phyloP scores from a whole-genome alignment of 2,797 vertebrate genomes.

The Myotis pilosus region DNA sequence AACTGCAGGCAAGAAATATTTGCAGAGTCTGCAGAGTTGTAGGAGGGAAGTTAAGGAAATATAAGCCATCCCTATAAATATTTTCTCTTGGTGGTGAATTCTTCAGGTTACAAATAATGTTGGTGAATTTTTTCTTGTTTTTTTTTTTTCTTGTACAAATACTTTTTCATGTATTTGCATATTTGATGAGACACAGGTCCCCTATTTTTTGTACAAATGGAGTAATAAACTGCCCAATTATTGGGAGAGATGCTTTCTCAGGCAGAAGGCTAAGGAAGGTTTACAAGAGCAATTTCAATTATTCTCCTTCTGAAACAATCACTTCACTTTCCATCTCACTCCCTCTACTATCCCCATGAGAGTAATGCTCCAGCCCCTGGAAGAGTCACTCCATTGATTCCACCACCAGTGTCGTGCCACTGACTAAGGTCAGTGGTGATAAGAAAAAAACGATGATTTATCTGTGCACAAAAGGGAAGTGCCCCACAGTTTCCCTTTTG shows the following conservation, averaged over 20 bases:
- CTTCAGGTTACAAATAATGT: neutral
- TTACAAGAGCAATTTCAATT: neutral
- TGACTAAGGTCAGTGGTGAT: fast-evolving
- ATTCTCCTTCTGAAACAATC: neutral
- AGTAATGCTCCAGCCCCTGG: fast-evolving
- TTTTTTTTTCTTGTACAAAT: neutral
- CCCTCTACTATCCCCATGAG: fast-evolving
- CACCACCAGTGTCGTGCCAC: fast-evolving
- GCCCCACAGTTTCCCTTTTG: fast-evolving
- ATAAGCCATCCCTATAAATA: neutral
- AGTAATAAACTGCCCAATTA: neutral
- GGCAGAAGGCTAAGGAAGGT: neutral
- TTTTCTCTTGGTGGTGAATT: neutral
- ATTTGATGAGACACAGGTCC: neutral
- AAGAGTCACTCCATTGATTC: fast-evolving
- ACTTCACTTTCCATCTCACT: neutral
- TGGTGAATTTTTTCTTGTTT: neutral
- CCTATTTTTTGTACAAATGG: neutral
- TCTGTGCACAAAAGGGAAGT: too few relatives aligned
- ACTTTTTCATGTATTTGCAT: neutral
- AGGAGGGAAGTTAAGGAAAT: neutral
- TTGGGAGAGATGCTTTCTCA: neutral
- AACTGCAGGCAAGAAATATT: neutral
- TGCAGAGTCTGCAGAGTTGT: neutral
- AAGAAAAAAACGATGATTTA: neutral